Conservation (phyloP, 92 coral and sea anemone genomes). For the Actinostola sp. region DNA sequence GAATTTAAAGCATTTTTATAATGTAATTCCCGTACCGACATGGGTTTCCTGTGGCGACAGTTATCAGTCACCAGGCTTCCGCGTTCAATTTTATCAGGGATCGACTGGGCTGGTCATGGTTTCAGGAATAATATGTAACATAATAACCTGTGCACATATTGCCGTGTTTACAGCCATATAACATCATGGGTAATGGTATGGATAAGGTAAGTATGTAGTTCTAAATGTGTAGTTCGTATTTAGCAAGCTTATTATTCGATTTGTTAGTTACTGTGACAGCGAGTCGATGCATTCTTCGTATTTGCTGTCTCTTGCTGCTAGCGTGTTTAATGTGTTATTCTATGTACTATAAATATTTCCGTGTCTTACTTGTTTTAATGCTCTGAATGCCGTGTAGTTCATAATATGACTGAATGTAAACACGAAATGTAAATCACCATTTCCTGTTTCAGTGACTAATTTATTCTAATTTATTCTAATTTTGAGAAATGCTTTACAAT, state of each 20-base stretch:
- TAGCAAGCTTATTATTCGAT: too few species aligned
- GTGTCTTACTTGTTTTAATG: too few species aligned
- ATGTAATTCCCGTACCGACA: not conserved
- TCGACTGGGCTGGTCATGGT: constrained; percentile 2
- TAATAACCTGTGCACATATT: not conserved
- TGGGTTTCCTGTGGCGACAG: constrained; percentile 20
- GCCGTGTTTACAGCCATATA: not conserved
- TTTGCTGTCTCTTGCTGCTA: too few species aligned
- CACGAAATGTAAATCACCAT: too few species aligned
- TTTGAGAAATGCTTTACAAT: not conserved
- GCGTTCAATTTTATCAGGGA: not conserved
- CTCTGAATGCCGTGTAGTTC: too few species aligned
- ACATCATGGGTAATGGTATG: constrained; percentile 89
- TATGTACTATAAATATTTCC: too few species aligned
- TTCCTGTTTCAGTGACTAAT: not conserved
- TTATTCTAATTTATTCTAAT: too few species aligned
- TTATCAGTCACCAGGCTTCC: constrained; percentile 2
- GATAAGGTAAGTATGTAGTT: constrained; percentile 65
- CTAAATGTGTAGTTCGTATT: too few species aligned
- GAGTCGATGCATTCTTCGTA: not conserved
- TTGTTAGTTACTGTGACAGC: too few species aligned
- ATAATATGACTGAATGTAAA: too few species aligned
- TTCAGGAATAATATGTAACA: not conserved
- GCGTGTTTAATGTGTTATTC: too few species aligned
- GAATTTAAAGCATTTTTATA: not conserved